These are phyloP conservation scores for Nudaria mundana DNA, from an alignment of 2,888 invertebrate genomes.

Conservation along the genomic window DNA sequence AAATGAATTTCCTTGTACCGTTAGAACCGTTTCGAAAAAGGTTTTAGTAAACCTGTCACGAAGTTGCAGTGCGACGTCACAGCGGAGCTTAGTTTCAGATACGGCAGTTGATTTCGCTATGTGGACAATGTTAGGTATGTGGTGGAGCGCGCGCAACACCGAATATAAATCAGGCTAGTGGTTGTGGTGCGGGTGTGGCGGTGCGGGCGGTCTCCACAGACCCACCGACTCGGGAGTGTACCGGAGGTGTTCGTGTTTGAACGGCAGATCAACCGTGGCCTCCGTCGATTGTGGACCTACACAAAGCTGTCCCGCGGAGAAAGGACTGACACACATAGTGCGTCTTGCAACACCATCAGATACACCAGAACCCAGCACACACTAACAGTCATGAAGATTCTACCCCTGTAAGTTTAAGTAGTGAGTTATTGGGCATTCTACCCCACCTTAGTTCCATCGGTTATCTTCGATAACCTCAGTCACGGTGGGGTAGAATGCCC, in stretches of 20 bases:
- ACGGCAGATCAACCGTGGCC: slow-evolving; percentile 69
- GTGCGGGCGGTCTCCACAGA: slow-evolving; percentile 37
- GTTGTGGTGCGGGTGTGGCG: slow-evolving; percentile 35
- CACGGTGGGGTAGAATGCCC: too few species aligned
- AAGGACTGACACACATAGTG: slow-evolving; percentile 54
- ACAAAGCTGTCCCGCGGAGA: slow-evolving; percentile 57
- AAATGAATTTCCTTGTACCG: slow-evolving; percentile 15
- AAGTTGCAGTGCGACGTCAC: slow-evolving; percentile 13
- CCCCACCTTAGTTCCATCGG: too few species aligned
- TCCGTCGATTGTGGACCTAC: slow-evolving; percentile 68
- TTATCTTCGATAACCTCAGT: too few species aligned
- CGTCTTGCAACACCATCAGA: slow-evolving; percentile 44
- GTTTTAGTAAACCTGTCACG: slow-evolving; percentile 25
- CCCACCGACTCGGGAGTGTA: slow-evolving; percentile 43
- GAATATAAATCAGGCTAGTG: slow-evolving; percentile 59
- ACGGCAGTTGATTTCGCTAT: slow-evolving; percentile 32
- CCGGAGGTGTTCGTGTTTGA: slow-evolving; percentile 46
- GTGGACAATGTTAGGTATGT: slow-evolving; percentile 50
- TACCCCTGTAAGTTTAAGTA: slow-evolving; percentile 73
- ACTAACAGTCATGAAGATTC: slow-evolving; percentile 62
- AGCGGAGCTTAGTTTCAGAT: slow-evolving; percentile 41
- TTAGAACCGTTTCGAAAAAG: slow-evolving; percentile 28
- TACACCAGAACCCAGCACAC: slow-evolving; percentile 8
- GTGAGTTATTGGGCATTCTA: too few species aligned
- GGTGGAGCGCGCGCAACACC: slow-evolving; percentile 40